Conservation (phyloP, 1,140 invertebrate species). For the Drosophila sp. region DNA sequence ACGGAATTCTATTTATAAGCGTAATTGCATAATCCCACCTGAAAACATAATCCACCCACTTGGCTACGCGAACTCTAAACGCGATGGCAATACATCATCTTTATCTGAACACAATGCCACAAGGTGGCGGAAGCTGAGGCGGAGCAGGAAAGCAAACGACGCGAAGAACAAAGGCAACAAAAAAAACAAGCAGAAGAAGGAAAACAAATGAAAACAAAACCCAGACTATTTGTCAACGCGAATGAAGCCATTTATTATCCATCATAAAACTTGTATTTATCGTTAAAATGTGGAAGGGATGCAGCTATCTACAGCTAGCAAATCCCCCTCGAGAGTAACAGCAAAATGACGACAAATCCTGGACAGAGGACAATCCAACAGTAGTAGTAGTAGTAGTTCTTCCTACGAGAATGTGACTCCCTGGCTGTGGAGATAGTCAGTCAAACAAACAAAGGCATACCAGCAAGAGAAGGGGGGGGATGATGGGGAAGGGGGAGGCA, state of each 20-base stretch:
- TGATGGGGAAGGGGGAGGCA: neutral
- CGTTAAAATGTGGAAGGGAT: conserved; percentile 58
- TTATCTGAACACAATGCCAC: conserved; percentile 58
- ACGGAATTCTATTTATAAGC: conserved; percentile 76
- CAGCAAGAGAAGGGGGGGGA: conserved; percentile 51
- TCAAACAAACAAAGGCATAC: conserved; percentile 71
- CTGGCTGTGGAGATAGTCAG: conserved; percentile 54
- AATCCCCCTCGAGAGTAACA: conserved; percentile 48
- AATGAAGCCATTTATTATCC: conserved; percentile 83
- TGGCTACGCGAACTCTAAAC: conserved; percentile 52
- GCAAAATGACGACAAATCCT: conserved; percentile 63
- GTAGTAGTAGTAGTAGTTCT: conserved; percentile 41
- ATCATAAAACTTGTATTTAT: conserved; percentile 83
- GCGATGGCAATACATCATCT: conserved; percentile 72
- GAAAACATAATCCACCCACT: conserved; percentile 81
- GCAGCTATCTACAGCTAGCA: conserved; percentile 35
- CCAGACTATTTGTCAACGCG: conserved; percentile 82
- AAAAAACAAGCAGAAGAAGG: conserved; percentile 36
- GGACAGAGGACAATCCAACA: conserved; percentile 38
- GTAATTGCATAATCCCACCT: conserved; percentile 79
- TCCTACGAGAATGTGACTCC: neutral
- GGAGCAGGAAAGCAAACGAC: conserved; percentile 1
- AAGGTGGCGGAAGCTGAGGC: conserved; percentile 36
- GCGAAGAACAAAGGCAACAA: conserved; percentile 22
- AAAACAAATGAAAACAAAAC: conserved; percentile 75